These are phyloP conservation scores for Mastacembelus armatus DNA, from an alignment of 2,797 vertebrate species.

Conservation along the genomic window DNA sequence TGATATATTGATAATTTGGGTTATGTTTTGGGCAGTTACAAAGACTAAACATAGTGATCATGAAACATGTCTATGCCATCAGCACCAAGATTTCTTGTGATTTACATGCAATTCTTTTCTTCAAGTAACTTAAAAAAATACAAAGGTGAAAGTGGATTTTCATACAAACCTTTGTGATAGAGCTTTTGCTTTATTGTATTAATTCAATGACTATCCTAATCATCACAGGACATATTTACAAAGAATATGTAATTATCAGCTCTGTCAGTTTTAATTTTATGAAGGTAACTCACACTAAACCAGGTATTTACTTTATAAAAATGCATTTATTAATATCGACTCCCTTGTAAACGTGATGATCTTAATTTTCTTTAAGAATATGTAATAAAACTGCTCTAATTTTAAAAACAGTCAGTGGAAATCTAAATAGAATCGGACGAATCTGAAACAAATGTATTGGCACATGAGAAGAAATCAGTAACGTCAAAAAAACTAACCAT, in stretches of 20 bases:
- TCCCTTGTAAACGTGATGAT: slow-evolving; percentile 43
- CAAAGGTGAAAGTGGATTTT: not conserved
- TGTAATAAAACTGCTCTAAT: slow-evolving; percentile 19
- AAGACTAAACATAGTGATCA: too few relatives aligned
- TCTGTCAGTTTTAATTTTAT: not conserved
- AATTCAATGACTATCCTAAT: not conserved
- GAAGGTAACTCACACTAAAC: slow-evolving; percentile 12
- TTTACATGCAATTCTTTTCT: not conserved
- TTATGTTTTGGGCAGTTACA: too few relatives aligned
- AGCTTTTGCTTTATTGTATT: not conserved
- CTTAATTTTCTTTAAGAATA: slow-evolving; percentile 18
- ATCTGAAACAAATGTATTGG: slow-evolving; percentile 13
- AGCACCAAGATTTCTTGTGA: not conserved
- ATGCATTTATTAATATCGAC: slow-evolving; percentile 54
- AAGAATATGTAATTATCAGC: not conserved
- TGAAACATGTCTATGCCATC: not conserved
- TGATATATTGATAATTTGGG: not conserved
- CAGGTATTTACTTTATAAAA: slow-evolving; percentile 49
- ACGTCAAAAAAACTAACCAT: slow-evolving; percentile 11
- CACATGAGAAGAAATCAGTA: slow-evolving; percentile 41
- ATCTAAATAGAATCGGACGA: slow-evolving; percentile 18
- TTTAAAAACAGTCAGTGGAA: slow-evolving; percentile 3
- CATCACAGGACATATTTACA: not conserved
- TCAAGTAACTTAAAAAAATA: not conserved
- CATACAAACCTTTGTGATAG: not conserved